phyloP scores from a whole-genome alignment of 64 coral and sea anemone species.

The Astreopora myriophthalma region DNA sequence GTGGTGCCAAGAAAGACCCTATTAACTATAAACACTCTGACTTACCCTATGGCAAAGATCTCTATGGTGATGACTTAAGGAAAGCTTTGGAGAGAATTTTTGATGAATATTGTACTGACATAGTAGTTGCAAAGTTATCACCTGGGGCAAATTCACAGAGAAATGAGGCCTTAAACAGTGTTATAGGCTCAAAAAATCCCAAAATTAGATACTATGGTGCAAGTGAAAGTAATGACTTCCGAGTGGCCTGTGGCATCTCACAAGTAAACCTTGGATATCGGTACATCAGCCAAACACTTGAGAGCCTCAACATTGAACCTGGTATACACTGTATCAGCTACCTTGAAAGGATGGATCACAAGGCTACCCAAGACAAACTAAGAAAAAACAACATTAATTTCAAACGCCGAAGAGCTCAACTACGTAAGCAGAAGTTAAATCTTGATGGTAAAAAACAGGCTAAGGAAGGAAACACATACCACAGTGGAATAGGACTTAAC shows the following conservation, averaged over 20 bases:
- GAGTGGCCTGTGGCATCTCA: background rate
- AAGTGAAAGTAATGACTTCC: background rate
- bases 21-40: conserved; percentile 7
- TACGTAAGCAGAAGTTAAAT: background rate
- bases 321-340: background rate
- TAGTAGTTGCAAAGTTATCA: background rate
- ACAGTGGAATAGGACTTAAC: too few species aligned
- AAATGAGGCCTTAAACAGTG: background rate
- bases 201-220: background rate
- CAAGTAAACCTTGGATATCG: conserved; percentile 3
- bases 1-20: background rate
- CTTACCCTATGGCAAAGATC: background rate
- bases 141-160: background rate
- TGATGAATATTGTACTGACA: background rate
- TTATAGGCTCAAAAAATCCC: background rate
- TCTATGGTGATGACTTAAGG: background rate
- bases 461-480: too few species aligned
- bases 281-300: background rate
- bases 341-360: conserved; percentile 37
- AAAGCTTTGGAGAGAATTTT: too few species aligned
- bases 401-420: background rate
- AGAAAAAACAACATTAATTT: too few species aligned
- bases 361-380: conserved; percentile 23
- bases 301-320: too few species aligned
- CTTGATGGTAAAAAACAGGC: too few species aligned